These are phyloP conservation scores for Sorex fumeus DNA, from an alignment of 2,113 vertebrate species.

Conservation along the genomic window DNA sequence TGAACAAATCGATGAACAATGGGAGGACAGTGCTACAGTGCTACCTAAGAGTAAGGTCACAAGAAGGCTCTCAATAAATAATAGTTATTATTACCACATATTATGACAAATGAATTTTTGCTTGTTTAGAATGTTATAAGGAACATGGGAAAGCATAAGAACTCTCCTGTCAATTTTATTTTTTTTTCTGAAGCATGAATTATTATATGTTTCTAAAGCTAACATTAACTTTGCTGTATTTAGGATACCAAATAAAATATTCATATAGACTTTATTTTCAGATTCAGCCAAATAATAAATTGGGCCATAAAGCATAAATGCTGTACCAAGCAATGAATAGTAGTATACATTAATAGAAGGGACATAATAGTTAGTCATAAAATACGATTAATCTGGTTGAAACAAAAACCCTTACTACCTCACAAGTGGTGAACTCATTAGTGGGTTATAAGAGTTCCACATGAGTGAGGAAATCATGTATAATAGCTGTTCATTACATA, in stretches of 20 bases:
- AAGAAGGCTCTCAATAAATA: background rate
- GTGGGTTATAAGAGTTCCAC: conserved; percentile 71
- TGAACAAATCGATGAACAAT: too few species aligned
- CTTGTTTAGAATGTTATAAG: background rate
- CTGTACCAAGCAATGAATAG: conserved; percentile 63
- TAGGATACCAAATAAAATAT: conserved; percentile 75
- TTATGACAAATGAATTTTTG: background rate
- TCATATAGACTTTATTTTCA: conserved; percentile 67
- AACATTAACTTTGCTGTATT: conserved; percentile 44
- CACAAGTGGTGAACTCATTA: conserved; percentile 80
- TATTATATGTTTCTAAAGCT: conserved; percentile 58
- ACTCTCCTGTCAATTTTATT: background rate
- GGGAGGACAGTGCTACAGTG: too few species aligned
- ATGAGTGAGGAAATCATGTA: conserved; percentile 76
- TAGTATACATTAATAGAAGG: conserved; percentile 66
- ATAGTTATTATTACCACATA: background rate
- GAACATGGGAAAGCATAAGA: conserved; percentile 27
- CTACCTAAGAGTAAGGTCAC: background rate
- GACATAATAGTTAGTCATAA: conserved; percentile 78
- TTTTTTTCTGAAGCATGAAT: conserved; percentile 37
- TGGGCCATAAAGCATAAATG: conserved; percentile 74
- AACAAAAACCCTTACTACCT: conserved; percentile 80
- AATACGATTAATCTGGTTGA: conserved; percentile 78
- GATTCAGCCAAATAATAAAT: conserved; percentile 79
- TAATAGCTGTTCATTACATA: conserved; percentile 81